A percentile compares a stretch with the other conserved stretches of the same genome.
These are phyloP conservation scores for Labia minor DNA, from an alignment of 2,888 invertebrate species.

Conservation along the genomic window DNA sequence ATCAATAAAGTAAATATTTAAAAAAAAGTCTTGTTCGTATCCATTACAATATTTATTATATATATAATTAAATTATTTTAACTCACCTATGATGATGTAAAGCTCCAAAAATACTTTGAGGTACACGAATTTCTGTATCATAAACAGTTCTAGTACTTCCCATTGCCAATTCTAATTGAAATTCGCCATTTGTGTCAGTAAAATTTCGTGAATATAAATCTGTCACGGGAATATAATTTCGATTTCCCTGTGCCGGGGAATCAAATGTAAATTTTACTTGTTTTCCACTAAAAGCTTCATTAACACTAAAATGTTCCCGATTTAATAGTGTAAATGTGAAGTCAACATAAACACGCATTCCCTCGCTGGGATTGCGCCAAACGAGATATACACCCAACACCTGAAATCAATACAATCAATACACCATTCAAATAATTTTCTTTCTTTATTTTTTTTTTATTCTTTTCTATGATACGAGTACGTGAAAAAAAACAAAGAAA, in stretches of 20 bases:
- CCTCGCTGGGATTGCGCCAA: constrained; percentile 63
- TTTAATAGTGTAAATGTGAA: constrained; percentile 70
- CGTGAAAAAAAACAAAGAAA: no score
- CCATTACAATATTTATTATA: no score
- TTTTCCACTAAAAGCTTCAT: constrained; percentile 56
- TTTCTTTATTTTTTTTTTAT: no score
- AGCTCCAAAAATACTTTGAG: constrained; percentile 38
- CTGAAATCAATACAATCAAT: constrained; percentile 26
- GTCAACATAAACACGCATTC: constrained; percentile 65
- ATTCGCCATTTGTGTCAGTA: constrained; percentile 68
- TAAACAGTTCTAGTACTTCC: constrained; percentile 63
- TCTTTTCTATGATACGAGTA: neutral
- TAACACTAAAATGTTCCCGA: constrained; percentile 70
- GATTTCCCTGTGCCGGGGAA: constrained; percentile 60
- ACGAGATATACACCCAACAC: constrained; percentile 65
- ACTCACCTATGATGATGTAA: constrained; percentile 20
- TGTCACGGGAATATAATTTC: constrained; percentile 58
- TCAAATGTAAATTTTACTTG: constrained; percentile 52
- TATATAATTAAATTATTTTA: no score
- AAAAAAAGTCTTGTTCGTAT: no score
- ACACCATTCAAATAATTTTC: neutral
- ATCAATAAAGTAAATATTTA: no score
- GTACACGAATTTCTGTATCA: constrained; percentile 55
- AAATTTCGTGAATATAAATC: constrained; percentile 61
- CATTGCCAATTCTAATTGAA: constrained; percentile 67